A percentile compares a stretch with the other conserved stretches of the same genome.
phyloP scores from a whole-genome alignment of 2,888 invertebrate species.

The Schizaphis graminum region DNA sequence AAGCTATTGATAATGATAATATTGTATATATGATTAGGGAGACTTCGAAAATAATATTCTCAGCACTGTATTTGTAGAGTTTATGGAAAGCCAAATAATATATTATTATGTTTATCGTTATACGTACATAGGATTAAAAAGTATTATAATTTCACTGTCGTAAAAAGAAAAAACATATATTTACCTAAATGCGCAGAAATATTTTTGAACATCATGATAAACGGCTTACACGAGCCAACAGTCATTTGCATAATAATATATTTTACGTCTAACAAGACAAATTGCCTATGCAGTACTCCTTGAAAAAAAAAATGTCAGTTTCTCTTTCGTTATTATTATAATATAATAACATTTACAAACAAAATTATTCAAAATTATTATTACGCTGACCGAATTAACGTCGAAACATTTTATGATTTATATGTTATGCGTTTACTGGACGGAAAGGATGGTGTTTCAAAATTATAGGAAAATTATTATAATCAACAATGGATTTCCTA shows the following conservation, averaged over 20 bases:
- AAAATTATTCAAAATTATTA: neutral
- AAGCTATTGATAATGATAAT: neutral
- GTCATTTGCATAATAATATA: slow-evolving; percentile 14
- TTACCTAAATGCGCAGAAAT: neutral
- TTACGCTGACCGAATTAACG: neutral
- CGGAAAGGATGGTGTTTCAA: neutral
- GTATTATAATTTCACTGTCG: neutral
- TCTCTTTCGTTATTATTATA: neutral
- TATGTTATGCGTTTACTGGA: neutral
- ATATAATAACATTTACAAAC: neutral
- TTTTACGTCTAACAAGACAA: slow-evolving; percentile 5
- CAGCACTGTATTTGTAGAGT: neutral
- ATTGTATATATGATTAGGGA: neutral
- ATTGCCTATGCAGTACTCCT: neutral
- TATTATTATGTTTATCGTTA: neutral
- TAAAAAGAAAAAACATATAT: neutral
- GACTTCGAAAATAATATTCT: neutral
- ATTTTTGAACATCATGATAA: slow-evolving; percentile 17
- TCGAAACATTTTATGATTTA: neutral
- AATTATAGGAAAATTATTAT: neutral
- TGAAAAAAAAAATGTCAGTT: slow-evolving; percentile 2
- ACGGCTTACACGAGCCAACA: neutral
- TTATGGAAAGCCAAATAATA: neutral
- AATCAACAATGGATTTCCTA: neutral
- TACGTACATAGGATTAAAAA: neutral